Evolutionary conservation across 2,797 vertebrate species (phyloP), one percentile per base, ranked within the genome.

Genomic region (Craterocephalus amniculus): DNA sequence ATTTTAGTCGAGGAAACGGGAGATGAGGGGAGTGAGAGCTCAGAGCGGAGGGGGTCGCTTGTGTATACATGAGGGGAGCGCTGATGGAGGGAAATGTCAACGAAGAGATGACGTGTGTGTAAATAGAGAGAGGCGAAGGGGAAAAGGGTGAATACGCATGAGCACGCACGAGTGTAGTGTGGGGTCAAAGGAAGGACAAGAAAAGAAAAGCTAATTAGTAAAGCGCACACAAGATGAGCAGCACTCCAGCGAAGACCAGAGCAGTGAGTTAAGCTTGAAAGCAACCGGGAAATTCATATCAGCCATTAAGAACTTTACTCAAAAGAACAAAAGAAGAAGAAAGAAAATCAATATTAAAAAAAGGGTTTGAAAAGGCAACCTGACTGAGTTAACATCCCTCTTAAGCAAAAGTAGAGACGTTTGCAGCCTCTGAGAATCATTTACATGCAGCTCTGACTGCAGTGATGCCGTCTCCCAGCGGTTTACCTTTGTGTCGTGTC

Each of bases 401-500:
- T 58, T 24, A 73, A 32, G 32, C 52, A 72, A 71, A 75, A 32
- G 12, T 32, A 27, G 26, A 63, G 36, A 55, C 20, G 65, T 22
- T 11, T 22, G 18, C 67, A 72, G 31, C 59, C 34, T 49, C 31
- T 29, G n/a, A 2, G 67, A 66, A n/a, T 58, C 4, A 32, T 65
- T 26, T 0, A 58, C 67, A 58, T 0, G 45, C 52, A 40, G 61
- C 62, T 27, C 12, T 35, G 22, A 16, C 62, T n/a, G 43, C 20
- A 16, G 26, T 11, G 2, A 31, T 14, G 2, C 34, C 2, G 29
- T 16, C 7, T 14, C 36, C 58, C 64, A 24, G 78, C 0, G 3
- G 32, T 70, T 84, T 98, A 99, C 98, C 98, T 99, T 98, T 35
- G 95, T 90, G 83, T 97, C 96, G 0, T 93, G 95, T 86, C 94